Conservation (phyloP, 2,113 vertebrate genomes). For the Pangasianodon hypophthalmus region DNA sequence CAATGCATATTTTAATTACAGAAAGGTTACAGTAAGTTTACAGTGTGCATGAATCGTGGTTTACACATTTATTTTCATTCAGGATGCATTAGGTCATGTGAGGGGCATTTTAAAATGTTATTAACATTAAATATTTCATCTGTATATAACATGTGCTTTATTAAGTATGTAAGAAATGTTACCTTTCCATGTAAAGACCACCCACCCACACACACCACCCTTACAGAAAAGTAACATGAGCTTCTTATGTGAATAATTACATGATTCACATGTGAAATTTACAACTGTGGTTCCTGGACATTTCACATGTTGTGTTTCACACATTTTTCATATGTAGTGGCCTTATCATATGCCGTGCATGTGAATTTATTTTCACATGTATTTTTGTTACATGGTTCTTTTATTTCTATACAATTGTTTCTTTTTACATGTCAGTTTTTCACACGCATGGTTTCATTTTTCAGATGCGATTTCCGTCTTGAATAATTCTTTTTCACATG, state of each 20-base stretch:
- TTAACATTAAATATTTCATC: neutral
- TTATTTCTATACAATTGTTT: too few species aligned
- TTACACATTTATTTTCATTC: neutral
- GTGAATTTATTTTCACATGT: neutral
- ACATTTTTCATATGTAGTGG: neutral
- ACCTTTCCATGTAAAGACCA: neutral
- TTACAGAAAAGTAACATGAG: neutral
- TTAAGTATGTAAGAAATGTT: neutral
- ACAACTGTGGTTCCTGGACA: neutral
- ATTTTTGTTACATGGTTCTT: neutral
- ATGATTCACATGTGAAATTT: neutral
- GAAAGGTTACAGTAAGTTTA: neutral
- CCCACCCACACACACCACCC: neutral
- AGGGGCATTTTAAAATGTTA: neutral
- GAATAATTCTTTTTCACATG: neutral
- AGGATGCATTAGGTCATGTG: neutral
- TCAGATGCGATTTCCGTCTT: too few species aligned
- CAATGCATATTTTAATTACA: slow-evolving; percentile 2
- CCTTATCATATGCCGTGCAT: too few species aligned
- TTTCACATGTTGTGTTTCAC: neutral
- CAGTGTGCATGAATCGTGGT: neutral
- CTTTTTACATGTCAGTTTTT: neutral
- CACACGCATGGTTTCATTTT: neutral
- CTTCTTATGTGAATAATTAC: neutral
- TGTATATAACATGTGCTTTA: neutral